Base-by-base conservation (phyloP, 2,113 vertebrate species). In the Apodemus speciosus region DNA sequence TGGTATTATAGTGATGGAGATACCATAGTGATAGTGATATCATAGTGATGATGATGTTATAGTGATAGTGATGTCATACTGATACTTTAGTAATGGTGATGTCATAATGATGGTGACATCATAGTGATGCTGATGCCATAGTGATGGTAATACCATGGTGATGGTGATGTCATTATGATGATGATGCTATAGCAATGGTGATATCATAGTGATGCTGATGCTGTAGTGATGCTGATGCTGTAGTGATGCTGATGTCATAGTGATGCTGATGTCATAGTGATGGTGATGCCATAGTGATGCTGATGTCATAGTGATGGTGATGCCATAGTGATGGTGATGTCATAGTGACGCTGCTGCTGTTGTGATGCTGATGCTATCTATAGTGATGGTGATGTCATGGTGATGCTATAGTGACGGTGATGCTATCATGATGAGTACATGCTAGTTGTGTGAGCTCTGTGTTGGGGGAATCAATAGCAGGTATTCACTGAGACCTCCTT, bases 361-460 rank as follows among this genome's bases (percentile, higher is more conserved):
- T 16, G 13, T 46, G 81, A 40, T 46, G 25, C 11, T 62, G 8
- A 40, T 46, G 32, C 51, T 3, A 10, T 32, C 51, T 3, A 10
- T 32, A 40, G 23, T 46, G 81, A 40, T 46, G 38, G 20, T 62
- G 8, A 40, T 46, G 32, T n/a, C 4, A 58, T 40, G 3, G 6
- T 60, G 53, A 81, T 49, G 43, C 8, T 2, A 23, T n/a, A 1
- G 9, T 51, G 64, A 21, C 49, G 18, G 3, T 69, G 9, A 43
- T 62, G 60, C 3, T n/a, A 88, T 16, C 9, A 15, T 58, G n/a
- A 58, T 43, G 51, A 7, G 15, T 58, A 8, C 66, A 21, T 15
- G 23, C 21, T 49, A 1, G 21, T n/a, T 0, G 16, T 27, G 32
- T 40, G 40, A 43, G 43, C 2, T 51, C 56, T 0, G 0, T 53